Conservation (phyloP, 2,113 vertebrate species). For the Tragelaphus strepsiceros region DNA sequence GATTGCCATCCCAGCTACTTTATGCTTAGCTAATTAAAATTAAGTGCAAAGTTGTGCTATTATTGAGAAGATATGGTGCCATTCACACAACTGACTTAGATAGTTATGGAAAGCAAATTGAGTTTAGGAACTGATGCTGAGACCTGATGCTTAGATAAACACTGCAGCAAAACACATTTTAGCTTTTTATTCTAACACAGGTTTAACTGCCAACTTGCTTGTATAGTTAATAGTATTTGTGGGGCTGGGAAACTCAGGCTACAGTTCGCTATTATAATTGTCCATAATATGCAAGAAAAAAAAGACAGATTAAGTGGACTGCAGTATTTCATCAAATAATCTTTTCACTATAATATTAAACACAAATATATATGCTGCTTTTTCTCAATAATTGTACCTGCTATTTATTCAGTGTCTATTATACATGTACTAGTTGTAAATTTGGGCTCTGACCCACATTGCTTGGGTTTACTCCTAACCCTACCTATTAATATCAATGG, state of each 20-base stretch:
- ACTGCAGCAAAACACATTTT: background rate
- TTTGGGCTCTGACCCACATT: background rate
- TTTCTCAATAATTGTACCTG: background rate
- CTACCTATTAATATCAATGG: background rate
- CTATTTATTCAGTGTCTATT: background rate
- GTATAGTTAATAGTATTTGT: background rate
- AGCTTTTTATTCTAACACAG: background rate
- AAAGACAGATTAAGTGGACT: background rate
- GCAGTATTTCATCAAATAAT: background rate
- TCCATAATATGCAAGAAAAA: background rate
- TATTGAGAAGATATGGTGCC: background rate
- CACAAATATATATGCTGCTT: background rate
- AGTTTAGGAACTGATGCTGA: background rate
- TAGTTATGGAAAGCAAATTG: slow-evolving; percentile 59
- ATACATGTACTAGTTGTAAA: background rate
- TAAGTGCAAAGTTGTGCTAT: slow-evolving; percentile 32
- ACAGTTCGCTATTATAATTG: background rate
- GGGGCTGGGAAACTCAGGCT: background rate
- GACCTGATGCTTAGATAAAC: background rate
- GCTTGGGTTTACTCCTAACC: background rate
- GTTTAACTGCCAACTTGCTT: background rate
- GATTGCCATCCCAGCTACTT: slow-evolving; percentile 12
- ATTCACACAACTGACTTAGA: slow-evolving; percentile 54
- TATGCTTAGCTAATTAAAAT: slow-evolving; percentile 63
- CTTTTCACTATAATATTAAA: background rate